Percentiles rank a stretch among this genome's conserved stretches.
phyloP scores from a whole-genome alignment of 2,797 vertebrate genomes.

The Sebastes steindachneri region DNA sequence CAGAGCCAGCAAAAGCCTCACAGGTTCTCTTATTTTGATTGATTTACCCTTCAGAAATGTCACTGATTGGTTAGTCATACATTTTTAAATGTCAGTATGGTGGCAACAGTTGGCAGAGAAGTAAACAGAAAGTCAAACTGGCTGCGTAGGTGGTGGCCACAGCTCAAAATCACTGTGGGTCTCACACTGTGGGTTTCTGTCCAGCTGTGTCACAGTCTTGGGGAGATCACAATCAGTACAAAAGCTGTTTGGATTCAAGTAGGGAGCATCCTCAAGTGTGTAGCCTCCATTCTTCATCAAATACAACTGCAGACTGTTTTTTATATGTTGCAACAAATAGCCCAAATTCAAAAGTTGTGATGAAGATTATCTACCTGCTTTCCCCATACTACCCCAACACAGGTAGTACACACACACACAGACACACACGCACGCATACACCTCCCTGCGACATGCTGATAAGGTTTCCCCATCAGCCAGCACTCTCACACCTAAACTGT shows the following conservation, averaged over 20 bases:
- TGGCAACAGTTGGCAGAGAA: slow-evolving; percentile 39
- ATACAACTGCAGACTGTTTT: neutral
- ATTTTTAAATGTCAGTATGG: slow-evolving; percentile 52
- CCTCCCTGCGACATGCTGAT: slow-evolving; percentile 7
- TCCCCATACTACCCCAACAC: neutral
- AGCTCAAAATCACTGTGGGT: slow-evolving; percentile 6
- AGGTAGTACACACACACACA: neutral
- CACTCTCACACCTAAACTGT: neutral
- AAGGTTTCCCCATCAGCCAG: slow-evolving; percentile 26
- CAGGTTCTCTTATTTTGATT: slow-evolving; percentile 45
- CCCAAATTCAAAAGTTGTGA: neutral
- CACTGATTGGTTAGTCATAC: slow-evolving; percentile 48
- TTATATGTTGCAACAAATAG: neutral
- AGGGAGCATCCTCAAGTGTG: neutral
- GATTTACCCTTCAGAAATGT: slow-evolving; percentile 56
- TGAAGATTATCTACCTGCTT: neutral
- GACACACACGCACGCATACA: neutral
- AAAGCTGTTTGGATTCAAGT: neutral
- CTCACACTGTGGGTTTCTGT: neutral
- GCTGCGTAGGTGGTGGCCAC: slow-evolving; percentile 17
- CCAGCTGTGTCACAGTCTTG: slow-evolving; percentile 21
- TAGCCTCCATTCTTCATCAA: neutral
- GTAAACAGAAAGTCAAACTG: slow-evolving; percentile 33
- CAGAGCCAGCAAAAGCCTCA: neutral
- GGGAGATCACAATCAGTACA: slow-evolving; percentile 1